Base-by-base conservation (phyloP, 2,797 vertebrate genomes). In the Hippopotamyrus pictus region DNA sequence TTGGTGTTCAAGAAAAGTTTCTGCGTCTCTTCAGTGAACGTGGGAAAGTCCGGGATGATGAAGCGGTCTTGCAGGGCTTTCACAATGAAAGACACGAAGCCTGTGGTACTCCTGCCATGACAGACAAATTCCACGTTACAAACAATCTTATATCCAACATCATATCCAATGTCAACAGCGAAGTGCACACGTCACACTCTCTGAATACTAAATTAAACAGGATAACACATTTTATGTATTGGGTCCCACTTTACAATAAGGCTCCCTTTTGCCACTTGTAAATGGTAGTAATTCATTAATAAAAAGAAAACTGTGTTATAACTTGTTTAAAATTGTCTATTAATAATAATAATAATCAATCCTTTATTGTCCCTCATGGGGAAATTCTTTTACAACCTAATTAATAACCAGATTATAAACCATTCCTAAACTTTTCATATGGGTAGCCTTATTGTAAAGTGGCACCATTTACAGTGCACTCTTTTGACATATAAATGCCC, bases 51-150 rank as follows among this genome's bases (percentile, higher is more conserved):
- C 1, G 95, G 95, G 90, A 96, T 93, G 88, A 95, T 93, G 73
- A 95, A 95, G 79, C 95, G 91, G 6, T 95, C 95, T 91, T 96
- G 95, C 57, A 95, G 90, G 83, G 94, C 94, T 92, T 95, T 96
- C 82, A 95, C 91, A 89, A 95, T 92, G 89, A 96, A 94, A 22
- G 95, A 95, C 85, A 95, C 94, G 3, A 93, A 94, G 22, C 94
- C 95, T 22, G 95, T 94, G 89, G 95, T 90, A 29, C 95, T 95
- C 92, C 95, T 95, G 76, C 3, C 22, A 25, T 46, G 57, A 53
- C 12, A 83, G 53, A 1, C 48, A 25, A 51, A 33, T 12, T 4
- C 11, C 37, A 50, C 19, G 17, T 48, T 44, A 12, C 44, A 44
- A 51, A 25, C 44, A 22, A 29, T 1, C 22, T 46, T 8, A 22